Percentiles rank a stretch among this genome's conserved stretches.
phyloP scores from a whole-genome alignment of 2,113 vertebrate genomes.

The Scomber japonicus region DNA sequence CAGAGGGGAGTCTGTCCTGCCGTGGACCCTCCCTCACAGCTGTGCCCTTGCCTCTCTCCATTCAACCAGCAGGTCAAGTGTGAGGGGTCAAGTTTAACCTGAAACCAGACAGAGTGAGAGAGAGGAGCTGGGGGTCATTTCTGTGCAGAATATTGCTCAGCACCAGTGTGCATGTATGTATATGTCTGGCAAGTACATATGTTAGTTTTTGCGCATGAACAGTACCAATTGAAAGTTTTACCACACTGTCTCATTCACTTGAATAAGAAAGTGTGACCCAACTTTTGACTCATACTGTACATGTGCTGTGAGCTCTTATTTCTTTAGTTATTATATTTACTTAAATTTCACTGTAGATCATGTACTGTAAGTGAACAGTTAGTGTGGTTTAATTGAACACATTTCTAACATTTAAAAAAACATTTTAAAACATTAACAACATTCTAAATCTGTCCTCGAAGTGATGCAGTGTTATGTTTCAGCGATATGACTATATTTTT shows the following conservation, averaged over 20 bases:
- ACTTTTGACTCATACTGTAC: not conserved
- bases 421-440: not conserved
- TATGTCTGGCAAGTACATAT: constrained; percentile 15
- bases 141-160: constrained; percentile 36
- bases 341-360: not conserved
- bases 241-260: too few species aligned
- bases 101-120: constrained; percentile 72
- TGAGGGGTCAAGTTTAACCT: constrained; percentile 83
- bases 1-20: constrained; percentile 72
- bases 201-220: not conserved
- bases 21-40: constrained; percentile 78
- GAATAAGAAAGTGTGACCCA: too few species aligned
- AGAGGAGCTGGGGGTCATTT: constrained; percentile 45
- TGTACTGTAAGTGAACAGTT: too few species aligned
- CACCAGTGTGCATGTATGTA: constrained; percentile 24
- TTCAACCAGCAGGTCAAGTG: constrained; percentile 80
- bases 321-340: not conserved
- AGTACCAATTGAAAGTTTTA: too few species aligned
- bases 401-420: constrained; percentile 1
- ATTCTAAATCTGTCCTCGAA: not conserved
- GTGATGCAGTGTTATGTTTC: not conserved
- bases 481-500: constrained; percentile 4
- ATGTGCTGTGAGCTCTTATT: not conserved
- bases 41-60: constrained; percentile 69
- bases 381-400: not conserved